Evolutionary conservation across 1,140 invertebrate genomes (phyloP), one percentile per base, ranked within the genome.

Genomic region (Ceratina australensis): DNA sequence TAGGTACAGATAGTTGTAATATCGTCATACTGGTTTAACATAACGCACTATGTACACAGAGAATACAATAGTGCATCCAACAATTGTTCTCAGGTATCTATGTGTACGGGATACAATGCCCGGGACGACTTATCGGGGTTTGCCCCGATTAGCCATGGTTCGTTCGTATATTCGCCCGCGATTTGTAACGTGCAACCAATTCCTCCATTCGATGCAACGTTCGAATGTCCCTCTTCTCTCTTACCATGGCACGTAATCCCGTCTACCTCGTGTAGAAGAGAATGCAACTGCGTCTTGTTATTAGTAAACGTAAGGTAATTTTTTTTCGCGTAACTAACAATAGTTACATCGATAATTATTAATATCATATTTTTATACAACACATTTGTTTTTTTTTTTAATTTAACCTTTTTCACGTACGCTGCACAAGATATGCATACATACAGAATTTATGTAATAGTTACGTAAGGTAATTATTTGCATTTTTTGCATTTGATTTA

Each of bases 271-370:
- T 20, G 5, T 66, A 15, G 1, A 49, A 78, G 83, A 69, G 72
- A 81, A 78, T 75, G 24, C 61, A 15, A 57, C 64, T 57, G 77
- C 80, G 72, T 72, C 69, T 79, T 80, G 79, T 66, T 84, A 86
- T 86, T 86, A 80, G 79, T 61, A 28, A 79, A 81, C 73, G 72
- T 73, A 81, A 80, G 71, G 83, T 72, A 72, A 71, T 49, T 72
- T 60, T 65, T n/a, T 77, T 76, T 81, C 81, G 78, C 79, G 26
- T 76, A 69, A 76, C 20, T 26, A 64, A 78, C 75, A 72, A 78
- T 78, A 64, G 67, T 20, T n/a, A 47, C 12, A 49, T 59, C 49
- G 75, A 59, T 50, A 47, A 78, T 78, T 78, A 72, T 71, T 72
- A 59, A 28, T 33, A 18, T 26, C 28, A 13, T 16, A 78, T 42